These are phyloP conservation scores for Cryptocheilus praepositus DNA, from an alignment of 2,888 invertebrate genomes.

Conservation along the genomic window DNA sequence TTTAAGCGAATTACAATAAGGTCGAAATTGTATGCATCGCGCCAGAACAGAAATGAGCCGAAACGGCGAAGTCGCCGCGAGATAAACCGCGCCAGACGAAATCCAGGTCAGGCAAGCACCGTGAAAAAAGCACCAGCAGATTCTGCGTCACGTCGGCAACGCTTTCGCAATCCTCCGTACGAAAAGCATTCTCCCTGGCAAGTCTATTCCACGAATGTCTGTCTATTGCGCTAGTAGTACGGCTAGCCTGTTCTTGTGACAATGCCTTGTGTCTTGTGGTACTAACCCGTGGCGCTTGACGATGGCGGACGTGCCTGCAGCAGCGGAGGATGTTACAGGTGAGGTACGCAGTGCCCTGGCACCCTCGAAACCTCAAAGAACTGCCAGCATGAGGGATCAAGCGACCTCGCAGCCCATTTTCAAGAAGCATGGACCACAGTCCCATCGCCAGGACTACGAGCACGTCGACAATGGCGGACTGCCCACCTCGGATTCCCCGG, in stretches of 20 bases:
- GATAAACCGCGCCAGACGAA: too few species aligned
- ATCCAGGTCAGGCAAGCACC: too few species aligned
- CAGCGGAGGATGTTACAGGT: slow-evolving; percentile 78
- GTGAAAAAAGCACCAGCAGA: too few species aligned
- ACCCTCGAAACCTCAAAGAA: slow-evolving; percentile 89
- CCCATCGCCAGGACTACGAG: slow-evolving; percentile 58
- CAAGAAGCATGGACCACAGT: slow-evolving; percentile 42
- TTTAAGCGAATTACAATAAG: too few species aligned
- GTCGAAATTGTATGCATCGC: too few species aligned
- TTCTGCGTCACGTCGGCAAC: too few species aligned
- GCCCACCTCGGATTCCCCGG: slow-evolving; percentile 64
- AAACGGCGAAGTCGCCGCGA: too few species aligned
- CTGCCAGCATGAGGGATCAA: slow-evolving; percentile 89
- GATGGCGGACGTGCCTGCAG: slow-evolving; percentile 73
- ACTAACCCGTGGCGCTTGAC: slow-evolving; percentile 73
- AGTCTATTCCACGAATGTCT: background rate
- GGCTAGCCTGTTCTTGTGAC: slow-evolving; percentile 66
- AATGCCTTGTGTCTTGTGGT: slow-evolving; percentile 73
- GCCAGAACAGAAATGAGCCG: too few species aligned
- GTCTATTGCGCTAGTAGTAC: slow-evolving; percentile 46
- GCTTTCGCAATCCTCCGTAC: too few species aligned
- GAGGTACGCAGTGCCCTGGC: slow-evolving; percentile 89
- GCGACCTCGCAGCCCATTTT: slow-evolving; percentile 58
- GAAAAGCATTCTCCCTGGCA: too few species aligned
- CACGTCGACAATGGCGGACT: slow-evolving; percentile 50